Evolutionary conservation across 2,888 invertebrate species (phyloP), one percentile per base, ranked within the genome.

Genomic region (Eupelmus urozonus): DNA sequence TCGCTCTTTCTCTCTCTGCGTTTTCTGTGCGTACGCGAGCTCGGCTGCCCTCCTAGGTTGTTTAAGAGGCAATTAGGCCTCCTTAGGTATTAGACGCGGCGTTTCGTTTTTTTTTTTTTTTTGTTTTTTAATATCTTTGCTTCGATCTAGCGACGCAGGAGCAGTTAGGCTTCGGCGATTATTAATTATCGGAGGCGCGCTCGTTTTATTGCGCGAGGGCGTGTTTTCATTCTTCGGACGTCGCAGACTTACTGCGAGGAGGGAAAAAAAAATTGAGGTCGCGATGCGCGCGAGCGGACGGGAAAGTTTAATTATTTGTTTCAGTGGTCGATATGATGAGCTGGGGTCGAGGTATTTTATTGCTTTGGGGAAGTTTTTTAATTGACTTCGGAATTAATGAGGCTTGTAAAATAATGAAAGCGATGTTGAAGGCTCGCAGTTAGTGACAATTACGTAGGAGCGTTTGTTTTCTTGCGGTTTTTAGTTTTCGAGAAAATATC

Each of bases 11-110:
- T 34, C 3, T 34, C 5, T 34, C 34, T 3, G 9, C 34, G 34
- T 34, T 34, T 34, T 3, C 34, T 9, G 45, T 2, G 45, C 16
- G 16, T 45, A 45, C 16, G 13, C 45, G 16, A 7, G 45, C 45
- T 13, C 2, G 16, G 45, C 13, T 16, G 13, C 4, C 9, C 13
- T 45, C 9, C 13, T 7, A 16, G 45, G 4, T 53, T 34, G 53
- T 53, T 66, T 29, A 29, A 16, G 60, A 16, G 40, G 60, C 55
- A 69, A 69, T 69, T 69, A 69, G 42, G 25, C 25, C 55, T 57
- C 55, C 55, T 42, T 20, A 34, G 40, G 60, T 57, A 63, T 69
- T 57, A 42, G 40, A 34, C 3, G 34, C 9, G 9, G 34, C 9
- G 3, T 34, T 34, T 34, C 34, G 34, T 34, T 34, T 34, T 34